These are phyloP conservation scores for Leucoma salicis DNA, from an alignment of 2,888 invertebrate species.

Conservation along the genomic window DNA sequence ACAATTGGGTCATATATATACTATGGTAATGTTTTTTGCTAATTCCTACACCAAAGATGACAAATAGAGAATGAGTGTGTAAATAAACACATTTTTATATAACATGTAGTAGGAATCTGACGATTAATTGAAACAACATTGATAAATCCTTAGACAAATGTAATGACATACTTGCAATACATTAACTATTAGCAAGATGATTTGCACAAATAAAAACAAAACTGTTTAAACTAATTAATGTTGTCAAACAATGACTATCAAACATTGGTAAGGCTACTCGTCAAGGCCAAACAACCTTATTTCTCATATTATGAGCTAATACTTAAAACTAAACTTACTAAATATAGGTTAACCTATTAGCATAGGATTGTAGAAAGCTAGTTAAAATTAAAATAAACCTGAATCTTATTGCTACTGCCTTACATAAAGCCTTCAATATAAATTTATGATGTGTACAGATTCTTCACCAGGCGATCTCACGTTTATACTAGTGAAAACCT, in stretches of 20 bases:
- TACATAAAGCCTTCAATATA: neutral
- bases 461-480: neutral
- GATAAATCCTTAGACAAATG: slow-evolving; percentile 5
- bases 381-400: neutral
- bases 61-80: neutral
- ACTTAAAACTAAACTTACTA: neutral
- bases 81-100: neutral
- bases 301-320: neutral
- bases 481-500: neutral
- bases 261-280: slow-evolving; percentile 10
- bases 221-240: slow-evolving; percentile 9
- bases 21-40: neutral
- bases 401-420: neutral
- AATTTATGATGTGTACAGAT: neutral
- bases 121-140: slow-evolving; percentile 15
- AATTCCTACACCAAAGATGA: neutral
- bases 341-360: neutral
- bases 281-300: slow-evolving; percentile 9
- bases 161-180: neutral
- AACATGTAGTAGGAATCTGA: neutral
- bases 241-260: slow-evolving; percentile 5
- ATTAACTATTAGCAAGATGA: neutral
- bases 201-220: slow-evolving; percentile 12
- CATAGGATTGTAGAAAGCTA: neutral
- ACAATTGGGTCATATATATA: neutral